Conservation (phyloP, 2,888 invertebrate genomes). For the Lepeophtheirus nordmannii region DNA sequence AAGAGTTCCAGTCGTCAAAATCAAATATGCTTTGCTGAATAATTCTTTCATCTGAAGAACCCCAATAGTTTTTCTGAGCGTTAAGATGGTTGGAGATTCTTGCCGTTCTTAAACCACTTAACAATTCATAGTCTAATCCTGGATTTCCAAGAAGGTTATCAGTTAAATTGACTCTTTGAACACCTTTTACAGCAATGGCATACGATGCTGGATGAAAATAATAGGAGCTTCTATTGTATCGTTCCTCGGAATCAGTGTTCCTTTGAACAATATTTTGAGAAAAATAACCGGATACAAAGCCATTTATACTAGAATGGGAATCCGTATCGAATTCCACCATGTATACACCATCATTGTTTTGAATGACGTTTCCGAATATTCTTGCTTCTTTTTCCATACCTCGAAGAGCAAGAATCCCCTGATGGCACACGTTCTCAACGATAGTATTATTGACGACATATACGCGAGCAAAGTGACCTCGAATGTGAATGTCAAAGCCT, state of each 20-base stretch:
- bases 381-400: slow-evolving; percentile 94
- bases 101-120: slow-evolving; percentile 72
- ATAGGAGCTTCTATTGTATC: slow-evolving; percentile 29
- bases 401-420: slow-evolving; percentile 57
- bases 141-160: slow-evolving; percentile 75
- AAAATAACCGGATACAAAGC: slow-evolving; percentile 63
- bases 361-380: slow-evolving; percentile 62
- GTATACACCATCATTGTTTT: slow-evolving; percentile 59
- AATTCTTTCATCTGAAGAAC: slow-evolving; percentile 50
- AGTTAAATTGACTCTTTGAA: slow-evolving; percentile 79
- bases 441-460: slow-evolving; percentile 74
- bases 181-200: slow-evolving; percentile 77
- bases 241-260: slow-evolving; percentile 37
- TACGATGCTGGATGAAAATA: slow-evolving; percentile 49
- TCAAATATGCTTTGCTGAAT: slow-evolving; percentile 80
- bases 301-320: slow-evolving; percentile 82
- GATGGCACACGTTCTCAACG: slow-evolving; percentile 63
- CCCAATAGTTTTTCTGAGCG: slow-evolving; percentile 94
- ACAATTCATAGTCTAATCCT: slow-evolving; percentile 60
- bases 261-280: slow-evolving; percentile 57
- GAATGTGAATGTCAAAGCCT: slow-evolving; percentile 65
- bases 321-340: slow-evolving; percentile 74
- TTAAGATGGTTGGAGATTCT: slow-evolving; percentile 70
- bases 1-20: slow-evolving; percentile 98
- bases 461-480: slow-evolving; percentile 79